These are phyloP conservation scores for Drosophila nigromelanica DNA, from an alignment of 1,140 invertebrate genomes.

Conservation along the genomic window DNA sequence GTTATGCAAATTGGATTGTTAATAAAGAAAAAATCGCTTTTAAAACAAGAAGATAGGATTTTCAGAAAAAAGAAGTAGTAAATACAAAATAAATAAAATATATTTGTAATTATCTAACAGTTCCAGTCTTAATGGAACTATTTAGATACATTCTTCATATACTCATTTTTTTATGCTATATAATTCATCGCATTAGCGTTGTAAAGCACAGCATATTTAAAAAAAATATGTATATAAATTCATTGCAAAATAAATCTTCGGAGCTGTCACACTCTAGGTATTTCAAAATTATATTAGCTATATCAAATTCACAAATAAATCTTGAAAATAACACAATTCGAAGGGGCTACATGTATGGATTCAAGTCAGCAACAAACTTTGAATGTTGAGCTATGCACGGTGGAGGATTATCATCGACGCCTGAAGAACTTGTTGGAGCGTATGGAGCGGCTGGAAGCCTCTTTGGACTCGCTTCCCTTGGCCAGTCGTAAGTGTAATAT, in stretches of 20 bases:
- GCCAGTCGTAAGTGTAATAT: background rate
- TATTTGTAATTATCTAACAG: too few species aligned
- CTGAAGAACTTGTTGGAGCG: slow-evolving; percentile 17
- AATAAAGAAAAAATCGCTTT: too few species aligned
- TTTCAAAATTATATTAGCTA: slow-evolving; percentile 1
- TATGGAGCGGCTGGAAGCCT: slow-evolving; percentile 20
- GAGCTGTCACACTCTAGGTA: background rate
- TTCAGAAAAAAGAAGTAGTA: too few species aligned
- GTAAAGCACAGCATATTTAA: background rate
- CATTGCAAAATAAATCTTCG: background rate
- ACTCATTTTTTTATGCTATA: background rate
- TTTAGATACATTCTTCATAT: too few species aligned
- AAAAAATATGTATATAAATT: background rate
- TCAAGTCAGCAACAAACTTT: background rate
- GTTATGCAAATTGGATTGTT: too few species aligned
- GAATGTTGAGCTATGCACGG: background rate
- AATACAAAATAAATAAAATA: too few species aligned
- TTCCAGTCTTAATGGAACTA: too few species aligned
- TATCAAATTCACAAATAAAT: background rate
- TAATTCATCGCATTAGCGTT: background rate
- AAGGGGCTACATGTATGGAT: background rate
- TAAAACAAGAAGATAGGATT: too few species aligned
- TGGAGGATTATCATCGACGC: slow-evolving; percentile 28
- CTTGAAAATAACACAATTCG: background rate
- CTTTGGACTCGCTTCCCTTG: slow-evolving; percentile 1